Evolutionary conservation across 2,888 invertebrate species (phyloP).

Genomic region (Hecatera dysodea): DNA sequence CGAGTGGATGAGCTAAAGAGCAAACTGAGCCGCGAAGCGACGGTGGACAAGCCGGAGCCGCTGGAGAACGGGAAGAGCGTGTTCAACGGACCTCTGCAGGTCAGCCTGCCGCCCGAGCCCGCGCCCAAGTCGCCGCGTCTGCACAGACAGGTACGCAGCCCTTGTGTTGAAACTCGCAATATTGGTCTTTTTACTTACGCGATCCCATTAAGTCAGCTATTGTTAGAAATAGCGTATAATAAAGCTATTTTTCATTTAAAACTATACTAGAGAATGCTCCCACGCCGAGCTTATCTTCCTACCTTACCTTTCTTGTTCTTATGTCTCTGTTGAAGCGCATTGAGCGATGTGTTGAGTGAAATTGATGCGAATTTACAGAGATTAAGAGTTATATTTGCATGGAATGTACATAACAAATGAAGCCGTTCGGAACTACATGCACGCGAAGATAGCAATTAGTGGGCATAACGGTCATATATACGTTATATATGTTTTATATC

Average conservation of each 20-base stretch:
- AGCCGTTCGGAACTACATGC: no score
- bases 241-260: no score
- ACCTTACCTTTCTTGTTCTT: neutral
- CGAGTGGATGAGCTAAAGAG: conserved; percentile 77
- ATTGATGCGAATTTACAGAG: neutral
- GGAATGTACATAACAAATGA: no score
- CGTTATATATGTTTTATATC: no score
- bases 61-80: conserved; percentile 80
- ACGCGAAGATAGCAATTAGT: no score
- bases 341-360: no score
- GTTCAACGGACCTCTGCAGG: conserved; percentile 93
- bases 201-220: no score
- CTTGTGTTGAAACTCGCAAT: neutral
- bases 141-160: conserved; percentile 81
- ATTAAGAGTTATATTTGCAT: neutral
- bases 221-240: no score
- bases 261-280: neutral
- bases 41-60: conserved; percentile 67
- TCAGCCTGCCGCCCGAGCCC: conserved; percentile 92
- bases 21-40: conserved; percentile 72
- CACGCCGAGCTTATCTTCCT: neutral
- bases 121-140: conserved; percentile 85
- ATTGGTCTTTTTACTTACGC: neutral
- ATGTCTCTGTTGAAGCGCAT: neutral
- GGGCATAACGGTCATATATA: no score